These are phyloP conservation scores for Coelopa frigida DNA, from an alignment of 1,140 invertebrate genomes.

Conservation along the genomic window DNA sequence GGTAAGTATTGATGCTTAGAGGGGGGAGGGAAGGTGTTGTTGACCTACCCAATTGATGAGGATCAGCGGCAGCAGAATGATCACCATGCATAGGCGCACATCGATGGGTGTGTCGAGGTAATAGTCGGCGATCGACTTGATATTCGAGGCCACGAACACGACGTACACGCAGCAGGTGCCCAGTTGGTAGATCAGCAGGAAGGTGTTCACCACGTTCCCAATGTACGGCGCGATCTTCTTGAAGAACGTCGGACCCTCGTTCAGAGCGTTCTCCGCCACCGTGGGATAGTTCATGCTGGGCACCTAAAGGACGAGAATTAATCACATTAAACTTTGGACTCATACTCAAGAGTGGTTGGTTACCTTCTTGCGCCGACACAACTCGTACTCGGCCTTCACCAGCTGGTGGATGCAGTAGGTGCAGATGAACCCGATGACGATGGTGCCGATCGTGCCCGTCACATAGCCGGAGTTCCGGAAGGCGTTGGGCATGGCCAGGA, in stretches of 20 bases:
- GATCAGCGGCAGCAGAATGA: slow-evolving; percentile 60
- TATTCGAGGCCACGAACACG: slow-evolving; percentile 72
- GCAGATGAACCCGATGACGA: slow-evolving; percentile 65
- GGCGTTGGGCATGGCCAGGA: slow-evolving; percentile 83
- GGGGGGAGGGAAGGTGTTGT: background rate
- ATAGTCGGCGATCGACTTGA: slow-evolving; percentile 53
- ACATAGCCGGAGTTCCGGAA: slow-evolving; percentile 69
- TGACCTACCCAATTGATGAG: slow-evolving; percentile 57
- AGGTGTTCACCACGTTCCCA: slow-evolving; percentile 58
- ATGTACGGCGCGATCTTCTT: slow-evolving; percentile 54
- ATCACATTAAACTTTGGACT: too few species aligned
- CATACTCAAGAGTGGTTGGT: background rate
- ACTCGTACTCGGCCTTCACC: slow-evolving; percentile 58
- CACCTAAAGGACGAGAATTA: slow-evolving; percentile 41
- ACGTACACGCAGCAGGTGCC: slow-evolving; percentile 86
- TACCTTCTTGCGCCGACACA: slow-evolving; percentile 59
- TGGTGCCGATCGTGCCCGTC: slow-evolving; percentile 57
- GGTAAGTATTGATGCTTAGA: background rate
- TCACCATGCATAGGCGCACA: slow-evolving; percentile 56
- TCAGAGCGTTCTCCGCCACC: slow-evolving; percentile 60
- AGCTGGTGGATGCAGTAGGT: slow-evolving; percentile 75
- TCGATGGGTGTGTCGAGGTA: slow-evolving; percentile 43
- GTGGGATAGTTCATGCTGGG: slow-evolving; percentile 64
- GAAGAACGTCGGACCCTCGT: slow-evolving; percentile 58
- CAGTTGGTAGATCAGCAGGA: slow-evolving; percentile 75